Evolutionary conservation across 2,888 invertebrate species (phyloP).

Genomic region (Heliconius erato): DNA sequence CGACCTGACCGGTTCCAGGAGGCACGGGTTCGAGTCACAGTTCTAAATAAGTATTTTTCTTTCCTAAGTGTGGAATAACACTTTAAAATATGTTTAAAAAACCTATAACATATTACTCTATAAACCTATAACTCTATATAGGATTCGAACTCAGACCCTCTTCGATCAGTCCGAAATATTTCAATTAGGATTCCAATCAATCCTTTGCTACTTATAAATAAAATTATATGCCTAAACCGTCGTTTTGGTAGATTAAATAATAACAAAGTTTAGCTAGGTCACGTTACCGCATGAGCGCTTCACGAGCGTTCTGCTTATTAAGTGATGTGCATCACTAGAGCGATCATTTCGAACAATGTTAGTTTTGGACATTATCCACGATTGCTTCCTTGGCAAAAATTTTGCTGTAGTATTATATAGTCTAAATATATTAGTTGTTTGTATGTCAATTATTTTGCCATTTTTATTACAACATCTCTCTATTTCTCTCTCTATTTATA

Average conservation of each 20-base stretch:
- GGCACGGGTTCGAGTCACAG: no score
- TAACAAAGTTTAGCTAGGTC: constrained; percentile 43
- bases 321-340: constrained; percentile 39
- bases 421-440: neutral
- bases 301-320: constrained; percentile 36
- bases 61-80: no score
- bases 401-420: neutral
- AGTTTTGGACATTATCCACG: constrained; percentile 8
- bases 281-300: constrained; percentile 39
- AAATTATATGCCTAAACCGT: neutral
- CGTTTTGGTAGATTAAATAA: constrained; percentile 45
- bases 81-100: no score
- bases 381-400: constrained; percentile 13
- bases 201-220: neutral
- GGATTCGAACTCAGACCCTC: neutral
- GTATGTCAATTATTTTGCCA: neutral
- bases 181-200: neutral
- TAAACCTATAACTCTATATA: no score
- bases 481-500: neutral
- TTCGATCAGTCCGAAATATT: neutral
- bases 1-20: no score
- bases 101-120: no score
- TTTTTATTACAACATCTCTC: no score
- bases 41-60: no score
- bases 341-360: constrained; percentile 37